These are phyloP conservation scores for Podargus strigoides DNA, from an alignment of 2,797 vertebrate genomes.

Conservation along the genomic window DNA sequence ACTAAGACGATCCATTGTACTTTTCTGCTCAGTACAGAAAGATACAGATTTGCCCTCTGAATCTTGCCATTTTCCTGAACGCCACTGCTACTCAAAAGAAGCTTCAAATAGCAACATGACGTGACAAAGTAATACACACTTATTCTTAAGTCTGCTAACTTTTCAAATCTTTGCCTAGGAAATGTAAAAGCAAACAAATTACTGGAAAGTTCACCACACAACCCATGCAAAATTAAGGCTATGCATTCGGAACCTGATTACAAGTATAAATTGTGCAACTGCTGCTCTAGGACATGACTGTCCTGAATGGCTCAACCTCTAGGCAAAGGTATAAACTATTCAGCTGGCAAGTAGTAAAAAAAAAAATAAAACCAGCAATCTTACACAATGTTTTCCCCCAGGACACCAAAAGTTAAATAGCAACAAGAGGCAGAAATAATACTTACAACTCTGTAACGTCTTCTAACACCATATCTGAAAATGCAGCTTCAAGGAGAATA, in stretches of 20 bases:
- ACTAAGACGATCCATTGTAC: neutral
- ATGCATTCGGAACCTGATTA: neutral
- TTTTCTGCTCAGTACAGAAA: neutral
- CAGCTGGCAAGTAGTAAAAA: neutral
- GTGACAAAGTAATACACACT: neutral
- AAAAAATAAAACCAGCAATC: neutral
- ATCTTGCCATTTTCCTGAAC: neutral
- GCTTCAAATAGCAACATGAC: neutral
- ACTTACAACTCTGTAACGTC: constrained; percentile 92
- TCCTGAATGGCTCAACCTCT: neutral
- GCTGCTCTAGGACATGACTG: neutral
- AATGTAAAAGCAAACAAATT: neutral
- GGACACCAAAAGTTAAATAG: neutral
- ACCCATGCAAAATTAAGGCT: neutral
- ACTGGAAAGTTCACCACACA: neutral
- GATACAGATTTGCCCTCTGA: neutral
- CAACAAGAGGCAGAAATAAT: neutral
- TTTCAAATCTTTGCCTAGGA: neutral
- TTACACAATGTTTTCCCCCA: neutral
- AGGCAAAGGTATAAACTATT: neutral
- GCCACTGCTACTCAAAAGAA: neutral
- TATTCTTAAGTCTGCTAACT: neutral
- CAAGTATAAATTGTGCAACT: neutral
- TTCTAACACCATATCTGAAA: constrained; percentile 88
- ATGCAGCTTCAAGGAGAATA: constrained; percentile 69